Base-by-base conservation (phyloP, 2,113 vertebrate species). In the Numenius arquata region DNA sequence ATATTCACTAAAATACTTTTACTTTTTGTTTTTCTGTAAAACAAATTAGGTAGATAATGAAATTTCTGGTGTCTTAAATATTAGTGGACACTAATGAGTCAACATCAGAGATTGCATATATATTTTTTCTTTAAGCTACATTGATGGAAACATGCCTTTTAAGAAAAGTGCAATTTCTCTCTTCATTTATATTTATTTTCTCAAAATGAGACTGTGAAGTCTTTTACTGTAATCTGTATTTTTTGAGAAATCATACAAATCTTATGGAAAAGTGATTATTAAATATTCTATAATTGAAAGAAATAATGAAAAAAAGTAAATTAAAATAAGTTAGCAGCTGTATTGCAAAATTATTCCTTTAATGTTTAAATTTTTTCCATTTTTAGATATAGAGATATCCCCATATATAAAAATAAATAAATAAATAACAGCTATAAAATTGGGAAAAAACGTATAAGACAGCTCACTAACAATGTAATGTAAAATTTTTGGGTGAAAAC, bases 101-200 rank as follows among this genome's bases (percentile, higher is more conserved):
- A 59, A 2, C 2, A 11, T 30, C 11, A 55, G 1, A 68, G 20
- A 55, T 45, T 27, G 9, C 2, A 3, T 52, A 3, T 47, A 29
- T 36, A 50, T 22, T n/a, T 50, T 45, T 2, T 68, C 10, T 62
- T 38, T 68, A 58, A 50, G 4, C 14, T 34, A 36, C 8, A 30
- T 6, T 36, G 45, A 23, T 30, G 15, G 66, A 89, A 71, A 36
- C 10, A 17, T 8, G 1, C 16, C 20, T 1, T 72, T 63, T 40
- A 66, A 47, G 45, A 68, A 45, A 63, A 66, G 12, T 22, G 7
- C 25, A 6, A 15, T 70, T 85, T 38, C 4, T 48, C 13, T 32
- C 5, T 62, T 48, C 0, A 18, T 77, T 87, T 23, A 14, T 34
- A 50, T 41, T 66, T 41, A 36, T 67, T 66, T 89, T 91, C 32